Conservation (phyloP, 2,797 vertebrate species). For the Catamblyrhynchus diadema region DNA sequence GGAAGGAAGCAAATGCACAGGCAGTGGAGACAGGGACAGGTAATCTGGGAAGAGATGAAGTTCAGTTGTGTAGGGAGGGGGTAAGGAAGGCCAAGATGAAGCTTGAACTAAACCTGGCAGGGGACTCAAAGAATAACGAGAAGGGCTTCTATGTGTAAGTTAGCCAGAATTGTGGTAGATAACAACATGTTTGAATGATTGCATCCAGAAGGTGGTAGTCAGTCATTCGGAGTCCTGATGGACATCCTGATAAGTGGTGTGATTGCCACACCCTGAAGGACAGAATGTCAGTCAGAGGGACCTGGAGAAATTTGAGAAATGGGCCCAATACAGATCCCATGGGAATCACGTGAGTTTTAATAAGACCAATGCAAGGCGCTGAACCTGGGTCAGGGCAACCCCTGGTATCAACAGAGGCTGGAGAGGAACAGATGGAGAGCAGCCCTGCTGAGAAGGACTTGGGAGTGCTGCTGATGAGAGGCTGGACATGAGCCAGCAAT, state of each 20-base stretch:
- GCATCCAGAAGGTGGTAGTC: not conserved
- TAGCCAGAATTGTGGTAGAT: not conserved
- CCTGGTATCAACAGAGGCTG: not conserved
- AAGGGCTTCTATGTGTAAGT: accelerated
- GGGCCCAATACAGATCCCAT: not conserved
- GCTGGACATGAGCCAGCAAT: not conserved
- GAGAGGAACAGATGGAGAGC: accelerated
- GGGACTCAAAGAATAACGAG: not conserved
- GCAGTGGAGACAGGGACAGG: not conserved
- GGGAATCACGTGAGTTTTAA: not conserved
- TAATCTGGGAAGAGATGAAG: not conserved
- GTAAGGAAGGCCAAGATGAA: not conserved
- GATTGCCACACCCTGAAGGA: not conserved
- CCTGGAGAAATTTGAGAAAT: not conserved
- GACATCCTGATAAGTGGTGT: not conserved
- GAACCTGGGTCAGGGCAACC: accelerated
- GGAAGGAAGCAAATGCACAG: not conserved
- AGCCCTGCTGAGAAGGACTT: not conserved
- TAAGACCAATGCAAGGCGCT: not conserved
- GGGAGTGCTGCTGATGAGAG: not conserved
- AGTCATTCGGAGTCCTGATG: not conserved
- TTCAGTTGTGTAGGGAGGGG: not conserved
- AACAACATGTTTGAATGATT: not conserved
- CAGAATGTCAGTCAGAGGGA: not conserved
- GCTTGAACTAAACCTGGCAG: not conserved